Conservation (phyloP, 2,888 invertebrate species). For the Chrysolina oricalcia region DNA sequence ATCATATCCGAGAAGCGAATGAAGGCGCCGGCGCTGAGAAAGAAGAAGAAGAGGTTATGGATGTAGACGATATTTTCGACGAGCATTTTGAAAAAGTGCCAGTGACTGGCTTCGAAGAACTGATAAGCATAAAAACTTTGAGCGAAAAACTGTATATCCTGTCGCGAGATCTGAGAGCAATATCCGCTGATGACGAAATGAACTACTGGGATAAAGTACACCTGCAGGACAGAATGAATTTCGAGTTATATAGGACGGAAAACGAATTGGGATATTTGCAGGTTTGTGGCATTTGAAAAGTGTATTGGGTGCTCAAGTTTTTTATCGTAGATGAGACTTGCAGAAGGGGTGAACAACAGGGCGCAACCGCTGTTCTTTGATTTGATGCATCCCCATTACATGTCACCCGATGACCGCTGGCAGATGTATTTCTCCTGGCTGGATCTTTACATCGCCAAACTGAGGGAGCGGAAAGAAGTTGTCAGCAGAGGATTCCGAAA, state of each 20-base stretch:
- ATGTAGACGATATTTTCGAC: slow-evolving; percentile 35
- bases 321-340: slow-evolving; percentile 25
- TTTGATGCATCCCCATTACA: slow-evolving; percentile 56
- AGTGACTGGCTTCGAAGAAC: slow-evolving; percentile 2
- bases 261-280: slow-evolving; percentile 42
- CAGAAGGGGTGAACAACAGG: not conserved
- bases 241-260: slow-evolving; percentile 43
- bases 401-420: slow-evolving; percentile 64
- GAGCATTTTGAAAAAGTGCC: slow-evolving; percentile 45
- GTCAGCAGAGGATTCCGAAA: slow-evolving; percentile 56
- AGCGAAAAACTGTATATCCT: slow-evolving; percentile 22
- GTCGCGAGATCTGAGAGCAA: not conserved
- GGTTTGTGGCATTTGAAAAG: slow-evolving; percentile 37
- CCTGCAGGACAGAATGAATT: slow-evolving; percentile 32
- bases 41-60: slow-evolving; percentile 34
- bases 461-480: slow-evolving; percentile 53
- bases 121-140: slow-evolving; percentile 38
- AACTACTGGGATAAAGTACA: slow-evolving; percentile 30
- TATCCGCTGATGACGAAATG: not conserved
- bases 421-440: slow-evolving; percentile 66
- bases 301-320: not conserved
- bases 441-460: slow-evolving; percentile 48
- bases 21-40: not conserved
- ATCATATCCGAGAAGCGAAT: not conserved
- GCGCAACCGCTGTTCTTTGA: slow-evolving; percentile 38